Percentiles rank a stretch among this genome's conserved stretches.
Evolutionary conservation across 2,113 vertebrate genomes (phyloP).

Genomic region (Plecturocebus donacophilus): DNA sequence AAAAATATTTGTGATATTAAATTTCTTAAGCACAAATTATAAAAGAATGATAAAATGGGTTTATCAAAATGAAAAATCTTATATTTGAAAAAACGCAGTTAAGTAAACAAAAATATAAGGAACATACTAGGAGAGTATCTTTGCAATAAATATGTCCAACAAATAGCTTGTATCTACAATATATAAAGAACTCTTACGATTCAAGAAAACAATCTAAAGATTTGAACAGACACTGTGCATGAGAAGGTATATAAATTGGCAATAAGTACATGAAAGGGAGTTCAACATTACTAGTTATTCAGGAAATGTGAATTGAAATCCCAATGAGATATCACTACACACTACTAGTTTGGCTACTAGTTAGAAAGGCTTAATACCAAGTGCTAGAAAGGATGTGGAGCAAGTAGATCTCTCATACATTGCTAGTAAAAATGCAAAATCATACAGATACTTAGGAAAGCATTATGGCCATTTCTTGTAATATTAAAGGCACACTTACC

Average conservation of each 20-base stretch:
- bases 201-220: not conserved
- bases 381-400: not conserved
- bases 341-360: too few relatives aligned
- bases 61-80: not conserved
- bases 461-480: not conserved
- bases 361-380: not conserved
- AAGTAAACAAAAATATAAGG: not conserved
- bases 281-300: not conserved
- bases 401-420: accelerated
- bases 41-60: not conserved
- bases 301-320: not conserved
- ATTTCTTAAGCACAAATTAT: not conserved
- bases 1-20: not conserved
- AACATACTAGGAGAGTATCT: not conserved
- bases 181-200: not conserved
- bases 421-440: not conserved
- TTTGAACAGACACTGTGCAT: not conserved
- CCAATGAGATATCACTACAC: not conserved
- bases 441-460: not conserved
- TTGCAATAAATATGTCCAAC: not conserved
- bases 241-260: not conserved
- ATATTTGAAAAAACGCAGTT: not conserved
- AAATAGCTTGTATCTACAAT: not conserved
- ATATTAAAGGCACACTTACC: not conserved
- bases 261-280: not conserved